Evolutionary conservation across 2,888 invertebrate species (phyloP).

Genomic region (Torymus aiolomorphi): DNA sequence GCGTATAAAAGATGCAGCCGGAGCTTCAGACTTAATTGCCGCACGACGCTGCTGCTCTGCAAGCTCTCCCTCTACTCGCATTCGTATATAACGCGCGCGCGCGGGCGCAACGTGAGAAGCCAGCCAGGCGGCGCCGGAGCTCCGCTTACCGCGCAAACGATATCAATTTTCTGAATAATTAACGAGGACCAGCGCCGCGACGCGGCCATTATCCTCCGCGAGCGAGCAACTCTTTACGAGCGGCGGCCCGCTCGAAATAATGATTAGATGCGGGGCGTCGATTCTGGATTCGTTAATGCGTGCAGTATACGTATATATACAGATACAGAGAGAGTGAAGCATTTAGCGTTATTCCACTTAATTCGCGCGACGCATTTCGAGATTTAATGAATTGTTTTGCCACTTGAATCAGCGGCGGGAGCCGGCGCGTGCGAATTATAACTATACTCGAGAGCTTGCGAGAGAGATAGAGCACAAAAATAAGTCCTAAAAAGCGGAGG

Average conservation of each 20-base stretch:
- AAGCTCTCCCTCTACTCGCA: not conserved
- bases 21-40: constrained; percentile 64
- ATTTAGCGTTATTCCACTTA: not conserved
- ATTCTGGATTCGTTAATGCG: not conserved
- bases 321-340: no score
- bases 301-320: no score
- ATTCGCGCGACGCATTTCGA: no score
- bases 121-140: constrained; percentile 13
- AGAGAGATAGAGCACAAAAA: no score
- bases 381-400: no score
- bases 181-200: constrained; percentile 19
- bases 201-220: constrained; percentile 32
- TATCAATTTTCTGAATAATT: constrained; percentile 47
- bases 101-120: no score
- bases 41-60: not conserved
- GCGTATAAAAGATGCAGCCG: constrained; percentile 65
- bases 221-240: constrained; percentile 21
- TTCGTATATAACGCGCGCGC: constrained; percentile 12
- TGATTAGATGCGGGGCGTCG: constrained; percentile 6
- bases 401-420: no score
- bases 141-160: constrained; percentile 10
- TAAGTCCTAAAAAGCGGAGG: no score
- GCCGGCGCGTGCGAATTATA: no score
- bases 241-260: not conserved
- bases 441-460: no score